phyloP scores from a whole-genome alignment of 2,113 vertebrate genomes.

The Bubo bubo region DNA sequence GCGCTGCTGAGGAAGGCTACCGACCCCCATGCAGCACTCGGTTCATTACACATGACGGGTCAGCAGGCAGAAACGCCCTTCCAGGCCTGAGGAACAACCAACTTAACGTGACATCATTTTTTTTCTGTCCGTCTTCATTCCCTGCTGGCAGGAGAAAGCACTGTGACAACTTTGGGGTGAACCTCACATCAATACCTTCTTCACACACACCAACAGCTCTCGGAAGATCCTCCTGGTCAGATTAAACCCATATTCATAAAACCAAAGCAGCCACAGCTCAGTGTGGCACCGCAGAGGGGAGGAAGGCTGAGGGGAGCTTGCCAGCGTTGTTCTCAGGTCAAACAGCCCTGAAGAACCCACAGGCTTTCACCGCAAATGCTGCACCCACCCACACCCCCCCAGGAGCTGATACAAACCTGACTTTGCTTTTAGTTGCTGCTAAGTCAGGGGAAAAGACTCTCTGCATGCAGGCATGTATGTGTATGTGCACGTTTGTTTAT shows the following conservation, averaged over 20 bases:
- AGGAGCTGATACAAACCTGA: neutral
- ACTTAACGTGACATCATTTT: neutral
- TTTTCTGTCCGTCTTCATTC: neutral
- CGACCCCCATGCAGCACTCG: rapidly evolving
- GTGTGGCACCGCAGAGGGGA: neutral
- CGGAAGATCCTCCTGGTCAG: neutral
- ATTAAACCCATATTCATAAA: neutral
- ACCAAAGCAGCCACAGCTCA: neutral
- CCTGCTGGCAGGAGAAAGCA: neutral
- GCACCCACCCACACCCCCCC: no score
- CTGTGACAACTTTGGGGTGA: neutral
- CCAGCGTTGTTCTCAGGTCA: neutral
- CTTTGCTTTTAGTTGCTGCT: neutral
- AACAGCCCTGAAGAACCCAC: neutral
- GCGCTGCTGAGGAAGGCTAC: neutral
- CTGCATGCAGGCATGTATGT: neutral
- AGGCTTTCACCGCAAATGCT: neutral
- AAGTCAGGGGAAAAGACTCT: neutral
- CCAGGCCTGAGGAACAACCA: neutral
- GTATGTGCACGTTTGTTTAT: conserved; percentile 2
- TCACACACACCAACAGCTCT: rapidly evolving
- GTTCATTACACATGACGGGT: rapidly evolving
- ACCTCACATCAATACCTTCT: neutral
- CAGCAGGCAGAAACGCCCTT: neutral
- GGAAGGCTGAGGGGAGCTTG: neutral